Conservation (phyloP, 1,140 invertebrate species). For the Trypoxylus dichotomus region DNA sequence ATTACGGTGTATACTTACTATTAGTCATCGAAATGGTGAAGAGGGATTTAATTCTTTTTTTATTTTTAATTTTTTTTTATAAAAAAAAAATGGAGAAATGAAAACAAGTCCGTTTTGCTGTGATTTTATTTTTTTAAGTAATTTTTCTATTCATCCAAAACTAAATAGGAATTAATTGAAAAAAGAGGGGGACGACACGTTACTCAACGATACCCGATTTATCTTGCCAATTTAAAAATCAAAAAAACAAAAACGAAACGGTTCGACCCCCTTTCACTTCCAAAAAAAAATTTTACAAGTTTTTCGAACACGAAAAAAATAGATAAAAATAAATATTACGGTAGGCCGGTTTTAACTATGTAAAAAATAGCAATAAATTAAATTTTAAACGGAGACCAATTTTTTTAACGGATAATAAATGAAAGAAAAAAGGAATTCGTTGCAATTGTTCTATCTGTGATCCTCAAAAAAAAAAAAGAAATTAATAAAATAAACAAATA, state of each 20-base stretch:
- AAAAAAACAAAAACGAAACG: no score
- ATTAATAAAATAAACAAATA: conserved; percentile 12
- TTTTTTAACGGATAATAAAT: not conserved
- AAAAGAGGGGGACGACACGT: not conserved
- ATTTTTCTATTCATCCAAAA: not conserved
- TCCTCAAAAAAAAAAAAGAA: conserved; percentile 30
- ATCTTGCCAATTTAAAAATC: no score
- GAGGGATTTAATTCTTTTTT: no score
- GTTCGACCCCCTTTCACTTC: no score
- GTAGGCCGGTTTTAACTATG: no score
- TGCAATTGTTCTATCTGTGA: conserved; percentile 43
- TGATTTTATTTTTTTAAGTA: not conserved
- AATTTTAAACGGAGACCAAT: not conserved
- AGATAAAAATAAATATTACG: no score
- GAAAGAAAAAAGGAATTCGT: conserved; percentile 31
- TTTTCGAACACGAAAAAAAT: no score
- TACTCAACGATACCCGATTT: no score
- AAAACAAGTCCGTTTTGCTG: not conserved
- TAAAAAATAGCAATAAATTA: not conserved
- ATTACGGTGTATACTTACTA: no score
- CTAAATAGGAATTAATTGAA: no score
- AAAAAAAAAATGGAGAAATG: not conserved
- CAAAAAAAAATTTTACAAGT: no score
- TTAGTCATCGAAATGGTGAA: no score
- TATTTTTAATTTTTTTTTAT: not conserved